Evolutionary conservation across 2,113 vertebrate genomes (phyloP), one percentile per base, ranked within the genome.

Genomic region (Toxostoma redivivum): DNA sequence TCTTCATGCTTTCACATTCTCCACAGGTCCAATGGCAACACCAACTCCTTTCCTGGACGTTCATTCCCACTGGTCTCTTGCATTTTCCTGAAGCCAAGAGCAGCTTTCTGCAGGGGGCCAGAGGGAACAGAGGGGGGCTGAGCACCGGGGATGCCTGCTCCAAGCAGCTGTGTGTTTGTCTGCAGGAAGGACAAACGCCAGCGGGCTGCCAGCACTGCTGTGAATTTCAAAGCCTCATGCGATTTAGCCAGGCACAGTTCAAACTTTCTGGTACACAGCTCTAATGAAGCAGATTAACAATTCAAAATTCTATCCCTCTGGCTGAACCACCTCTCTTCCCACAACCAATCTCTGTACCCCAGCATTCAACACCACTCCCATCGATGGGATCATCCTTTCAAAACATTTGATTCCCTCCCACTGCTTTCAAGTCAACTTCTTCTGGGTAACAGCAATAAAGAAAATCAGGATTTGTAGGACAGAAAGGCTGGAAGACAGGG

Each of bases 151-250:
- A 90, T 78, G 81, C 60, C 86, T 2, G 11, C 65, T 73, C 44
- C 83, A 38, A 83, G 95, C 96, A 97, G 95, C 94, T 93, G 94
- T 45, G 86, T 87, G 89, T 61, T 56, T 87, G 89, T 73, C 40
- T 90, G 95, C 90, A 88, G 79, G 78, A 90, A 94, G 94, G 90
- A 97, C 87, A 96, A 97, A 95, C 89, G 67, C 79, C 96, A 95
- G 94, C 40, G 1, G 95, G 92, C 87, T 93, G 84, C 72, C 67
- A 72, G 94, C 72, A 79, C 91, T 80, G 81, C 96, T 95, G 93
- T 30, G 91, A 90, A 77, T 96, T 95, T 97, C 96, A 97, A 97
- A 97, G 90, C 61, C 93, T 96, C 92, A 33, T 4, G 31, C 42
- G 13, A 74, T 95, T 96, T 88, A 96, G 94, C 64, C 90, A 94